Percentiles rank a stretch among this genome's conserved stretches.
phyloP scores from a whole-genome alignment of 1,140 invertebrate genomes.

The Ridgeia piscesae region DNA sequence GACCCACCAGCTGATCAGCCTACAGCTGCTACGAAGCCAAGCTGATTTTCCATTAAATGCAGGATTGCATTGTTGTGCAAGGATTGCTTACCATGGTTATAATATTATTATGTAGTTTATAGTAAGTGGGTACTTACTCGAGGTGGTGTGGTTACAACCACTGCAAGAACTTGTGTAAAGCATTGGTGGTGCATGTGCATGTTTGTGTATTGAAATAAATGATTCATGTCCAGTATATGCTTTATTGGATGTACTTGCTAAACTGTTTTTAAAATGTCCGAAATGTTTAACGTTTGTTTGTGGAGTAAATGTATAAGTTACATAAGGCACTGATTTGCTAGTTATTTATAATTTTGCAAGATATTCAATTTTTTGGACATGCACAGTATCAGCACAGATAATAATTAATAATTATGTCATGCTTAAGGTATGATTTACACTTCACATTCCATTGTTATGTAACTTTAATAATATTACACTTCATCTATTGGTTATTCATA shows the following conservation, averaged over 20 bases:
- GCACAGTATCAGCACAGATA: no score
- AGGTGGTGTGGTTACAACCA: background rate
- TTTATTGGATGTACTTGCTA: background rate
- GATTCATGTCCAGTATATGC: background rate
- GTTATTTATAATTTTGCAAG: no score
- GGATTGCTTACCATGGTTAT: background rate
- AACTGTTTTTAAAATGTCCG: background rate
- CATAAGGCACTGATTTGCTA: background rate
- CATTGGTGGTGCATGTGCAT: background rate
- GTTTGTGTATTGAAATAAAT: background rate
- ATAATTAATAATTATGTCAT: no score
- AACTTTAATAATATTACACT: background rate
- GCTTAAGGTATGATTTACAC: no score
- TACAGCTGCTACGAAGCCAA: background rate
- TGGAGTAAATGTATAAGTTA: background rate
- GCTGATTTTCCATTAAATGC: background rate
- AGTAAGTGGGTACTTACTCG: background rate
- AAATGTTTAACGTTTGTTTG: background rate
- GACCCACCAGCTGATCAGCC: background rate
- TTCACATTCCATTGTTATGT: no score
- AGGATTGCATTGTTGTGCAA: background rate
- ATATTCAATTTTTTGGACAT: no score
- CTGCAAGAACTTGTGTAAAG: background rate
- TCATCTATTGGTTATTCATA: background rate
- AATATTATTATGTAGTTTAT: background rate